Evolutionary conservation across 2,113 vertebrate species (phyloP), one percentile per base, ranked within the genome.

Genomic region (Pseudolaguvia tuberculata): DNA sequence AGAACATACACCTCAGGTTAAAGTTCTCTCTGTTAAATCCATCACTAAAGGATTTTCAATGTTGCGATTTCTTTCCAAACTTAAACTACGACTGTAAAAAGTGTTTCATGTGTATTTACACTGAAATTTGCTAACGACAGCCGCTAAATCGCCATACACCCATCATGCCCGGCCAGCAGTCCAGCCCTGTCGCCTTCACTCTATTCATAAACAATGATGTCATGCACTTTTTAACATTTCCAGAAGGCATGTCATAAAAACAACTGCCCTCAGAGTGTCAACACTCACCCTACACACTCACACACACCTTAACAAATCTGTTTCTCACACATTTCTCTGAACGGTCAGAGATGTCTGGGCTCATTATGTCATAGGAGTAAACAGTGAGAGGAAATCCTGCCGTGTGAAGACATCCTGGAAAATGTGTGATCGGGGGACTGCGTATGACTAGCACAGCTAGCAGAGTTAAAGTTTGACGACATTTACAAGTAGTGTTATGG

Each of bases 351-450:
- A 56, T 62, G 59, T 70, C 79, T 82, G 80, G 69, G 72, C 78
- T 80, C 82, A 84, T 86, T 81, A 84, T 77, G 72, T 75, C 79
- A 81, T 78, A 79, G 25, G 45, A 83, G 52, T 27, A 27, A 71
- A 58, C 52, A 56, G 53, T 45, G 39, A 13, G 39, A 71, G 35
- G 53, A 70, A 70, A 70, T 70, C 67, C 67, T 70, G 67, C 17
- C 27, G 48, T 70, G 55, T 73, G 78, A 48, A 42, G 70, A 71
- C 76, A 76, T 58, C 57, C 71, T 55, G 53, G 70, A 76, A 79
- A 56, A 62, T 70, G 27, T 70, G 50, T 53, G 65, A 13, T 68
- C 20, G 5, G 65, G 51, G 47, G n/a, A 67, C 47, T 27, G 67
- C 50, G 35, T 2, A 47, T 65, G 39, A 63, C 11, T 45, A n/a